Base-by-base conservation (phyloP, 2,113 vertebrate genomes). In the Mugil cephalus region DNA sequence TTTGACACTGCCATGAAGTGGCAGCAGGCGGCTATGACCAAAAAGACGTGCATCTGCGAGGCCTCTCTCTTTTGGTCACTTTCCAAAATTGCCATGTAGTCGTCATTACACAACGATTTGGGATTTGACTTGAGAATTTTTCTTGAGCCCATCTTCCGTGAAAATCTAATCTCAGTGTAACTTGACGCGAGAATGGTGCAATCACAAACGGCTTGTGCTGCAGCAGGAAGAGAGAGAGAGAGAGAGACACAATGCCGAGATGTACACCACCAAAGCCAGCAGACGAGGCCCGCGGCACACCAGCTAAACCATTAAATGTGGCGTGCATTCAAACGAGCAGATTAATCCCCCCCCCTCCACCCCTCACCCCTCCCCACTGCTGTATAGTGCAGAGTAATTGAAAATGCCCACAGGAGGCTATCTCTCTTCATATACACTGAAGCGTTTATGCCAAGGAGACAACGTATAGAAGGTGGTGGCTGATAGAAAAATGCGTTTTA, bases 281-380 rank as follows among this genome's bases (percentile, higher is more conserved):
- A 80, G 87, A 77, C 34, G 19, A 80, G 81, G 80, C 89, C 88
- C 21, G 78, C 83, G 73, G 92, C 88, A 90, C 88, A 86, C 80
- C 84, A 83, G 90, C 88, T 64, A 84, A 86, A 90, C 87, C 90
- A 88, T 87, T 85, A 88, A 90, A 84, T 89, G 88, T 90, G 84
- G 79, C 51, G 61, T 81, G 88, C 87, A 91, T 91, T 91, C 92
- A 92, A 92, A 93, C 74, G 69, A 91, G 87, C 82, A 90, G 90
- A 93, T 92, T 90, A 89, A 88, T 89, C 86, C 91, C 88, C 77
- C 67, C 82, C 65, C n/a, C n/a, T n/a, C n/a, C n/a, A n/a, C n/a
- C n/a, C n/a, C n/a, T n/a, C n/a, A n/a, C 86, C 91, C 88, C 77
- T 65, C 82, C 65, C 80, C 64, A 74, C 72, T 38, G 76, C 72